Base-by-base conservation (phyloP, 2,113 vertebrate genomes). In the Machaerirhynchus nigripectus region DNA sequence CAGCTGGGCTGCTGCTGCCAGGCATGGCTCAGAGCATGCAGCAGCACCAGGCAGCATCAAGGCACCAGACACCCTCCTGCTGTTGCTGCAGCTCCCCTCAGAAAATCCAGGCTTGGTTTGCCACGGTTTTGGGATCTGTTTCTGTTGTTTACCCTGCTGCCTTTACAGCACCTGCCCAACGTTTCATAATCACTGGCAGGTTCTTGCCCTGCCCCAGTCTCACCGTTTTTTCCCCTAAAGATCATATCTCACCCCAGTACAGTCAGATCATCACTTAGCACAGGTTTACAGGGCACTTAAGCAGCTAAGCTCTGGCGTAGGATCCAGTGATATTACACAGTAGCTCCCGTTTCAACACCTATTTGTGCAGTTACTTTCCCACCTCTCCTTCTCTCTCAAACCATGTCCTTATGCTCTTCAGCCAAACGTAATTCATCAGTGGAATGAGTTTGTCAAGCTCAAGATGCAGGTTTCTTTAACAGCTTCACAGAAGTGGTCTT, bases 121-220 rank as follows among this genome's bases (percentile, higher is more conserved):
- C 23, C 21, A 13, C 0, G 0, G 7, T 31, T 84, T 84, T 1
- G 10, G 60, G 31, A 22, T 47, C 26, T 9, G 1, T 56, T 53
- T 46, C 26, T 75, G 28, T 14, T 37, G 39, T 37, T 89, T 39
- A 37, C 24, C 11, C 39, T 31, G 17, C 5, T 79, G 82, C 15
- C 47, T 83, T 69, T 69, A 64, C 49, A 78, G 23, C 33, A 55
- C 27, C 59, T 37, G 21, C 21, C 18, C 2, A 3, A 8, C 1
- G 2, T 42, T 53, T 65, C 8, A 31, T 21, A 40, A 35, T 56
- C n/a, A 26, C 47, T 10, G 31, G 2, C 7, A 78, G 35, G 28
- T 49, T 60, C 76, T 71, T 75, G 46, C 35, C 6, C 21, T 40
- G 24, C 9, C 20, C 15, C 6, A 33, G 0, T 35, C 4, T 67